Base-by-base conservation (phyloP, 2,888 invertebrate genomes). In the Bugula neritina region DNA sequence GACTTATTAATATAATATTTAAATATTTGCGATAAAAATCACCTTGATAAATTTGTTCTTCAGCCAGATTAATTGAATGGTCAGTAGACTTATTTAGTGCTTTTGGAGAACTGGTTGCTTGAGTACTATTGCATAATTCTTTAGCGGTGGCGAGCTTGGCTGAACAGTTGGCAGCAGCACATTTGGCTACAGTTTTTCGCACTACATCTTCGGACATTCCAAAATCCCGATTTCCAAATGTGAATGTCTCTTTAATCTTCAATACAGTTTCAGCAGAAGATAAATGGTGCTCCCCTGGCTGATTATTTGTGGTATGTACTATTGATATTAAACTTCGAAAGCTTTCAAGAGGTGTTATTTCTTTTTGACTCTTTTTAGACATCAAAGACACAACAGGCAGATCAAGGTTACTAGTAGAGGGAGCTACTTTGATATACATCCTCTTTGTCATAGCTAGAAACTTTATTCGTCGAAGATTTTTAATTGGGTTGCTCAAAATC, bases 141-240 rank as follows among this genome's bases (percentile, higher is more conserved):
- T n/a, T n/a, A n/a, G n/a, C n/a, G n/a, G n/a, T n/a, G n/a, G n/a
- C n/a, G 10, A 43, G 17, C 17, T 43, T 43, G 5, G 57, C 57
- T 25, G 27, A 25, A n/a, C 57, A 57, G 5, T 57, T 57, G 3
- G 23, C 3, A 13, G 57, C n/a, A 5, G 3, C 23, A 57, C 57
- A 57, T 57, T 57, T 57, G 10, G 57, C n/a, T 5, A 57, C 23
- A 3, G 57, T 57, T 27, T 57, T 21, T 3, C 57, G 57, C 23
- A 57, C 57, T 57, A 57, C 5, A 21, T 57, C 57, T 57, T 57
- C 57, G 3, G 57, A 17, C 57, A 57, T 57, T 57, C 57, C 57
- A 27, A 57, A 57, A n/a, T 57, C 57, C 5, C 57, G 5, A 13
- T 13, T 10, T 5, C 57, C 57, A 57, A 57, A 57, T 57, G 57